phyloP scores from a whole-genome alignment of 2,888 invertebrate genomes.

The Acutogordius australiensis region DNA sequence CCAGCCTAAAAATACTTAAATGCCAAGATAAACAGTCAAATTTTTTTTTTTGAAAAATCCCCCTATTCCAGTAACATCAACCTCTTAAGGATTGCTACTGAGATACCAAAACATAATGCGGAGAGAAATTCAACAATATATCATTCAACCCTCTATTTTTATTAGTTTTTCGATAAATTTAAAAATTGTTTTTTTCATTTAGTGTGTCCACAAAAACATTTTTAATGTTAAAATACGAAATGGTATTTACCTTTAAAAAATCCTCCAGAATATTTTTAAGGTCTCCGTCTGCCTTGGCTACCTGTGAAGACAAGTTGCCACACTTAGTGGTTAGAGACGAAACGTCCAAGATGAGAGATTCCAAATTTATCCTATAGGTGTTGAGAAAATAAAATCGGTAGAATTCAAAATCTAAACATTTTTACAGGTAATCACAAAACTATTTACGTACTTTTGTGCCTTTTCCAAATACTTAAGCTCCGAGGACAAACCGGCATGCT shows the following conservation, averaged over 20 bases:
- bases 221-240: too few relatives aligned
- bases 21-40: too few relatives aligned
- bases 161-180: conserved; percentile 12
- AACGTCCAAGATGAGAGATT: neutral
- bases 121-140: too few relatives aligned
- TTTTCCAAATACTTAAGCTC: conserved; percentile 9
- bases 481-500: neutral
- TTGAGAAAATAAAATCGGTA: too few relatives aligned
- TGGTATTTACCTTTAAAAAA: neutral
- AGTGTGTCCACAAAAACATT: too few relatives aligned
- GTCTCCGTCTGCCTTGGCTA: neutral
- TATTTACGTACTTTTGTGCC: neutral
- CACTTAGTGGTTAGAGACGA: neutral
- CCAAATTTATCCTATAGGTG: conserved; percentile 1
- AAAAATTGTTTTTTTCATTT: neutral
- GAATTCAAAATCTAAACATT: too few relatives aligned
- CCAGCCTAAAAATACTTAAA: too few relatives aligned
- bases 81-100: too few relatives aligned
- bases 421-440: neutral
- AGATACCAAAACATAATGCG: too few relatives aligned
- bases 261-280: conserved; percentile 2
- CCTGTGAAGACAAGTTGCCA: neutral
- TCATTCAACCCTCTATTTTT: too few relatives aligned
- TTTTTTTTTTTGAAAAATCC: too few relatives aligned
- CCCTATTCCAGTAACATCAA: too few relatives aligned